phyloP scores from a whole-genome alignment of 2,888 invertebrate species.

The Oxyteleia sp. region DNA sequence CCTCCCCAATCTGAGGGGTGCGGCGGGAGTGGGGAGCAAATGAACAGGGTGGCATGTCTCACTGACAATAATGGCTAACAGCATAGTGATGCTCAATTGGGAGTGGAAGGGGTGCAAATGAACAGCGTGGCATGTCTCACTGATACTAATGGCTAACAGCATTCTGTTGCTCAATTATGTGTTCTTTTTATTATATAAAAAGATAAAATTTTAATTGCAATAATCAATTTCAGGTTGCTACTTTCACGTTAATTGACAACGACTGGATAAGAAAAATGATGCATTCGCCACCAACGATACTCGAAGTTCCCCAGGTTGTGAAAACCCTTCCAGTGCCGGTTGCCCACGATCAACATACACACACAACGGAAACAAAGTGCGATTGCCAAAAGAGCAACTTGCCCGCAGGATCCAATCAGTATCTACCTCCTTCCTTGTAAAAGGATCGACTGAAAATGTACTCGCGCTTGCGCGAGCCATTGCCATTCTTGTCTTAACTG shows the following conservation, averaged over 20 bases:
- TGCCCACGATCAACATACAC: constrained; percentile 32
- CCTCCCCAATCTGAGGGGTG: too few species aligned
- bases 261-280: constrained; percentile 80
- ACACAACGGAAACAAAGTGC: constrained; percentile 73
- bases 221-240: constrained; percentile 80
- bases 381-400: constrained; percentile 81
- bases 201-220: neutral
- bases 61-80: too few species aligned
- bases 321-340: constrained; percentile 16
- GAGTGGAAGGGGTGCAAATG: too few species aligned
- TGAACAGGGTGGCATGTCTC: too few species aligned
- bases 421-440: constrained; percentile 78
- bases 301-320: constrained; percentile 34
- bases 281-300: constrained; percentile 49
- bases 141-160: too few species aligned
- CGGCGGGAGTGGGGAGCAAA: too few species aligned
- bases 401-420: constrained; percentile 77
- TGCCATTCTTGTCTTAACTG: neutral
- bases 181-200: too few species aligned
- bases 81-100: too few species aligned
- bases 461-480: too few species aligned
- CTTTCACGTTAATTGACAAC: constrained; percentile 82
- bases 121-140: too few species aligned
- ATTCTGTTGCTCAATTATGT: too few species aligned
- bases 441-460: constrained; percentile 62